Base-by-base conservation (phyloP, 2,888 invertebrate genomes). In the Drosophila mimetica region DNA sequence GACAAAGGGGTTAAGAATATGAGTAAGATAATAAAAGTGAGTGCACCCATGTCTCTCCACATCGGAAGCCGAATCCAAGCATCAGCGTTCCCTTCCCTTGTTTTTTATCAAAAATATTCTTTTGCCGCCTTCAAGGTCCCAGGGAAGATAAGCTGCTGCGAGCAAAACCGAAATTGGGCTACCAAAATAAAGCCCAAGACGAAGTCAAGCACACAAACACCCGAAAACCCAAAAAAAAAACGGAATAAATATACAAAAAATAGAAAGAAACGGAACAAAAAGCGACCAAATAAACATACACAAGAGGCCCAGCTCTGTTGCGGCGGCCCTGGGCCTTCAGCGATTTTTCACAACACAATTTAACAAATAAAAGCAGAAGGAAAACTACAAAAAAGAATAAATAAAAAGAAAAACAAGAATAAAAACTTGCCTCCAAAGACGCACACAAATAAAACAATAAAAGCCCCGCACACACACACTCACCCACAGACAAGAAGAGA, bases 371-470 rank as follows among this genome's bases (percentile, higher is more conserved):
- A 85, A 80, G 66, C 67, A 69, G 44, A 61, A 34, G 60, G 44
- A 74, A 70, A 71, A 55, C 61, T 53, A 73, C 60, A 59, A 60
- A 66, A 73, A 59, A 37, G 39, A 57, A 54, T 41, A 48, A 71
- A 41, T 65, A 67, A 54, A 30, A 59, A 41, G 42, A 8, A n/a
- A 65, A 55, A 51, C n/a, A 16, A 60, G 53, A 52, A 67, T 51
- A 73, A 59, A 76, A 77, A 75, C 81, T 66, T 66, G 63, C 64
- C 83, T 71, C 75, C 71, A 73, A 76, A 66, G 75, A 74, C 75
- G 71, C 83, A 83, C 71, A 88, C 71, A 86, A 88, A 88, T 84
- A 84, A 84, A 88, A 88, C 88, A 84, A 84, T 84, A 88, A 86
- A 88, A 86, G 69, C 42, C 65, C 52, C 67, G 60, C 71, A 74